These are phyloP conservation scores for Stenichneumon culpator DNA, from an alignment of 2,888 invertebrate species.

Conservation along the genomic window DNA sequence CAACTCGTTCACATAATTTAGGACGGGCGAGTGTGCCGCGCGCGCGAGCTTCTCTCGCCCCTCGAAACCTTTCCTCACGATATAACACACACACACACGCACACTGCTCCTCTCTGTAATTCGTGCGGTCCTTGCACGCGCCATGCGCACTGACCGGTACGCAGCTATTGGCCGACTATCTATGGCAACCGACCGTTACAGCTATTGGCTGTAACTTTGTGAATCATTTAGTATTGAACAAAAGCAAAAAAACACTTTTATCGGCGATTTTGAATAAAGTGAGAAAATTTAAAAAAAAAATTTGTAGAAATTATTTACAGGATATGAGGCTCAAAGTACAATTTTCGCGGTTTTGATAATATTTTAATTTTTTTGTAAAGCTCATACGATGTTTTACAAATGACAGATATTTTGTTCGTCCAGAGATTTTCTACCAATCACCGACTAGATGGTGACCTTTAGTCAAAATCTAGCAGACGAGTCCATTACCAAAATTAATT, in stretches of 20 bases:
- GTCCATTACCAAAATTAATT: no score
- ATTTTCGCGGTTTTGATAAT: no score
- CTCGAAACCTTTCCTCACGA: conserved; percentile 12
- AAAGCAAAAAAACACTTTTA: not conserved
- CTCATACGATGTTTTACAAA: no score
- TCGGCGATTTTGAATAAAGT: not conserved
- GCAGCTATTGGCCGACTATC: conserved; percentile 17
- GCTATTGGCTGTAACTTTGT: not conserved
- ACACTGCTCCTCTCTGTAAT: conserved; percentile 38
- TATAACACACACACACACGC: not conserved
- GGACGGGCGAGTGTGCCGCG: conserved; percentile 43
- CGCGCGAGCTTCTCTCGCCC: conserved; percentile 28
- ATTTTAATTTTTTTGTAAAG: no score
- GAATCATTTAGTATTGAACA: not conserved
- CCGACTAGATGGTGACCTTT: no score
- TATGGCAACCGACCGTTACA: not conserved
- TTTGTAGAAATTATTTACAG: not conserved
- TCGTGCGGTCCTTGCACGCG: conserved; percentile 53
- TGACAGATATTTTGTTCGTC: no score
- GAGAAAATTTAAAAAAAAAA: not conserved
- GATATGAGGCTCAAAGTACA: no score
- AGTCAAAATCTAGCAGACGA: no score
- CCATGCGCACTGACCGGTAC: not conserved
- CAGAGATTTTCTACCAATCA: no score
- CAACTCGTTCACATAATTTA: conserved; percentile 65